These are phyloP conservation scores for Rhopalosiphum nymphaeae DNA, from an alignment of 2,888 invertebrate species.

Conservation along the genomic window DNA sequence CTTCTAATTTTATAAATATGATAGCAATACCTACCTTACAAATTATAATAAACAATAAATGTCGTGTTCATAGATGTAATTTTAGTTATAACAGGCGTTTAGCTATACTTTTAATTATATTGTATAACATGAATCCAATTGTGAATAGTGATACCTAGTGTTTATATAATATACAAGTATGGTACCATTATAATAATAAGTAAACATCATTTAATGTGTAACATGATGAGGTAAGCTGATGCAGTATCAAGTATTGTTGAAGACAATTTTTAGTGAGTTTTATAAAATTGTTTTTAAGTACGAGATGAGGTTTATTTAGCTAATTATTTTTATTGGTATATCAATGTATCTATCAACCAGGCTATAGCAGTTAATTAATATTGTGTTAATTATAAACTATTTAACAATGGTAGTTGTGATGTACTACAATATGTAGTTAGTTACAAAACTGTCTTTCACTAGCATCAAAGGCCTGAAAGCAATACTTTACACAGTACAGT, in stretches of 20 bases:
- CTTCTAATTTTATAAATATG: background rate
- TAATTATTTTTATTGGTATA: background rate
- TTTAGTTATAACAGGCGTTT: background rate
- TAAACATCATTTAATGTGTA: background rate
- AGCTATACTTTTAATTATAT: conserved; percentile 9
- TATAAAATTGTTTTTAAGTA: background rate
- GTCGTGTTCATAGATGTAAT: conserved; percentile 59
- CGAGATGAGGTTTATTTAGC: background rate
- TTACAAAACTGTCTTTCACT: background rate
- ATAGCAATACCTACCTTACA: conserved; percentile 45
- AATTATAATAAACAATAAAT: conserved; percentile 36
- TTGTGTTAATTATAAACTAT: background rate
- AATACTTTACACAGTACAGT: background rate
- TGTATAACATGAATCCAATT: background rate
- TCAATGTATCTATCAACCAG: background rate
- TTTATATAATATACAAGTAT: background rate
- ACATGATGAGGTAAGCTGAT: background rate
- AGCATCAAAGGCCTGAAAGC: background rate
- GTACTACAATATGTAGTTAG: background rate
- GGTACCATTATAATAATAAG: conserved; percentile 7
- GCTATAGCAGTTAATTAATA: background rate
- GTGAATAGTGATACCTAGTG: conserved; percentile 13
- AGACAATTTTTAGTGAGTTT: background rate
- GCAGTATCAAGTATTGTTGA: background rate
- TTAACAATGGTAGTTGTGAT: background rate